Base-by-base conservation (phyloP, 92 coral and sea anemone species). In the Porites cylindrica region DNA sequence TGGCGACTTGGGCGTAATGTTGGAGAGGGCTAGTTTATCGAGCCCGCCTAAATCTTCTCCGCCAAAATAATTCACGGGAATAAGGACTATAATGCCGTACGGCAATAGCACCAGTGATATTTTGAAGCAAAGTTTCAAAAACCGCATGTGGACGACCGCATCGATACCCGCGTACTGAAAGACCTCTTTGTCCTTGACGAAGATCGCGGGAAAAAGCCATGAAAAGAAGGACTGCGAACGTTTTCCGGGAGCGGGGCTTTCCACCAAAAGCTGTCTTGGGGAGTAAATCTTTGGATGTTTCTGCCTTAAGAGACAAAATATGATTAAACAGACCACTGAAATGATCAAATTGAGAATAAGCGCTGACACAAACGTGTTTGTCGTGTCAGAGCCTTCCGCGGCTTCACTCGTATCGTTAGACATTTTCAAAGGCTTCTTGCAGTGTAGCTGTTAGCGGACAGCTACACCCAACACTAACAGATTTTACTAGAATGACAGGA, bases 141-240 rank as follows among this genome's bases (percentile, higher is more conserved):
- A 96, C 63, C 99, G 93, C 73, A 95, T 70, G 77, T 93, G 93
- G 26, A 96, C 92, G 65, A 96, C 60, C 51, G 98, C 99, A 38
- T 96, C 99, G 77, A 96, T 96, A 0, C 99, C 99, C 6, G 95
- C 90, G 81, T 95, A 91, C n/a, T 85, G 90, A 81, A 95, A 92
- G 29, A 96, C 92, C 68, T 94, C 96, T 68, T 91, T 93, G 83
- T 96, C 98, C 26, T 91, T 91, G 1, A 91, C 94, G 88, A 82
- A 82, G 72, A 93, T 88, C 7, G 99, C 98, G 51, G 98, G 98
- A 65, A 95, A 47, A 11, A 96, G 70, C 99, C 99, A 96, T n/a
- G 95, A 98, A 61, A 96, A 90, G 53, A 93, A 90, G 20, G 90
- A 91, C 63, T 88, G 88, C 8, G 95, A 72, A 50, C 94, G 91